A percentile compares a stretch with the other conserved stretches of the same genome.
Conservation (phyloP, 2,113 vertebrate genomes). For the Arizona elegans region DNA sequence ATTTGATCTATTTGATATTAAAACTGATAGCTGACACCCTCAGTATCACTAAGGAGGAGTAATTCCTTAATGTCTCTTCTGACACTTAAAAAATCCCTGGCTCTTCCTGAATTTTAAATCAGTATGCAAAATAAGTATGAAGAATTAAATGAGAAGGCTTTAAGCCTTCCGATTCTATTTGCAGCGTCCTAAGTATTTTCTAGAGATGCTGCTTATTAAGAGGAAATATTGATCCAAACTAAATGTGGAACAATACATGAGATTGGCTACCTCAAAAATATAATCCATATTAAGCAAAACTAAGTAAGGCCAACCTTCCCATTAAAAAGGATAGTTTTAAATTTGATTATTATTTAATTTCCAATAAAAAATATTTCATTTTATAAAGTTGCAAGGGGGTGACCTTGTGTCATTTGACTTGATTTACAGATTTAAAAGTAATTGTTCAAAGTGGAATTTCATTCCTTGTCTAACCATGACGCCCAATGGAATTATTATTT, state of each 20-base stretch:
- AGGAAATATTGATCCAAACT: not conserved
- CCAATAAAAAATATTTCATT: not conserved
- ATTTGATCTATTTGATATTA: not conserved
- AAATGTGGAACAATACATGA: not conserved
- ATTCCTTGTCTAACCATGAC: not conserved
- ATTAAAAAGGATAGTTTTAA: not conserved
- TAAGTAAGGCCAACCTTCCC: not conserved
- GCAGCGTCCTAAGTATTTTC: not conserved
- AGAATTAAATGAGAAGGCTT: not conserved
- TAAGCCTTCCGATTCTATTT: not conserved
- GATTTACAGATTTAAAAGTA: not conserved
- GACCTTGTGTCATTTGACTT: not conserved
- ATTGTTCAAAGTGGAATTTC: not conserved
- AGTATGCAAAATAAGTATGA: not conserved
- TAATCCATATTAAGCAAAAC: not conserved
- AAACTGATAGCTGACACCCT: not conserved
- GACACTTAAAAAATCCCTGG: not conserved
- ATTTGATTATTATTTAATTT: not conserved
- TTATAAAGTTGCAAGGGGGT: not conserved
- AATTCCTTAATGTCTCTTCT: not conserved
- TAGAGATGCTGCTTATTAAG: not conserved
- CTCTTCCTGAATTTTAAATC: not conserved
- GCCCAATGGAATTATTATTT: not conserved
- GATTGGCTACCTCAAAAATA: not conserved
- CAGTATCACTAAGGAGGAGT: not conserved